phyloP scores from a whole-genome alignment of 2,888 invertebrate species.

The Zele albiditarsus region DNA sequence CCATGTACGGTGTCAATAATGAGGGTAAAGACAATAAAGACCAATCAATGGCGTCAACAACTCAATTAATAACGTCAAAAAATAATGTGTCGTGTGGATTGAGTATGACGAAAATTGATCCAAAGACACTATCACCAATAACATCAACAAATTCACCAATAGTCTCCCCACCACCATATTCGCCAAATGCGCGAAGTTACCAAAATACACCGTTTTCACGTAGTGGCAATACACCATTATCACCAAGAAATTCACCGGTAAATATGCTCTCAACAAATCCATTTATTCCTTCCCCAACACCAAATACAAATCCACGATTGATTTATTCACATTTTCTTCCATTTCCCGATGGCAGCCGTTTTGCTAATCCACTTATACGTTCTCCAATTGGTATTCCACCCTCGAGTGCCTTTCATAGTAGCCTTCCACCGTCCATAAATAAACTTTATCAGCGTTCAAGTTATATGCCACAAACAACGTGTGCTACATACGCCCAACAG shows the following conservation, averaged over 20 bases:
- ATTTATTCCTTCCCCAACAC: constrained; percentile 70
- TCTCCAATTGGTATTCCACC: constrained; percentile 66
- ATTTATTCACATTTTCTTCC: constrained; percentile 67
- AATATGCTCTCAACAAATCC: constrained; percentile 71
- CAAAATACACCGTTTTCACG: constrained; percentile 64
- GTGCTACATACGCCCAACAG: constrained; percentile 47
- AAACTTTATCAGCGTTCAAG: constrained; percentile 68
- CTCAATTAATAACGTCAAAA: constrained; percentile 43
- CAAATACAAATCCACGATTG: constrained; percentile 68
- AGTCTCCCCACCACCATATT: constrained; percentile 67
- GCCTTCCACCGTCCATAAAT: constrained; percentile 68
- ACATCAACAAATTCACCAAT: constrained; percentile 65
- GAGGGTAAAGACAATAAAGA: constrained; percentile 64
- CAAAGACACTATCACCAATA: constrained; percentile 76
- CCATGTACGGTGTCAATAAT: constrained; percentile 75
- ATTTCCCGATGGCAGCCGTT: constrained; percentile 60
- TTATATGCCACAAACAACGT: constrained; percentile 64
- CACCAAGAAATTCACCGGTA: constrained; percentile 68
- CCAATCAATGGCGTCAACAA: constrained; percentile 36
- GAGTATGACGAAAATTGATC: constrained; percentile 75
- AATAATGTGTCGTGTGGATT: constrained; percentile 52
- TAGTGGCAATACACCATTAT: constrained; percentile 61
- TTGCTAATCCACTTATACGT: constrained; percentile 66
- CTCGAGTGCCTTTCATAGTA: constrained; percentile 70
- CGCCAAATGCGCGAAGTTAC: constrained; percentile 64